These are phyloP conservation scores for Oscheius sp. DNA, from an alignment of 2,888 invertebrate species.

Conservation along the genomic window DNA sequence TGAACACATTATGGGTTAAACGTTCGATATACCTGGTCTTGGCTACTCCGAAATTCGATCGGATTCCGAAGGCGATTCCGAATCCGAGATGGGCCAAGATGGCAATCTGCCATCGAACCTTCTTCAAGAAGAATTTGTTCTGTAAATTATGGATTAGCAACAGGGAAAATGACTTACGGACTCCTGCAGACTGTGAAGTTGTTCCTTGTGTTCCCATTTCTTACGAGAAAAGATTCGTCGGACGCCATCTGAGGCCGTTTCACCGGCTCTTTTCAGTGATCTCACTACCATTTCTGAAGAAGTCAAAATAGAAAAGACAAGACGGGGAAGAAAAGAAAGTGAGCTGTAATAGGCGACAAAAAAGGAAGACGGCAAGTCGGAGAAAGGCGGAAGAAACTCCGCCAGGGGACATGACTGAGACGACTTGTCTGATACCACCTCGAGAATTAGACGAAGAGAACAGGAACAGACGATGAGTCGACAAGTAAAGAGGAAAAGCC, in stretches of 20 bases:
- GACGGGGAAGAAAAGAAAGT: neutral
- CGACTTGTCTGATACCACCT: too few relatives aligned
- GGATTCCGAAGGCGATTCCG: slow-evolving; percentile 71
- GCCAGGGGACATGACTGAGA: too few relatives aligned
- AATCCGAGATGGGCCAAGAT: slow-evolving; percentile 74
- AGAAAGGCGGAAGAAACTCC: neutral
- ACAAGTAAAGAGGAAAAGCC: neutral
- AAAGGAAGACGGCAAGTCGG: neutral
- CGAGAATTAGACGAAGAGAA: too few relatives aligned
- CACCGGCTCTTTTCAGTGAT: slow-evolving; percentile 15
- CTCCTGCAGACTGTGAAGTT: slow-evolving; percentile 51
- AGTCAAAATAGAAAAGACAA: neutral
- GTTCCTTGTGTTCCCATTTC: slow-evolving; percentile 57
- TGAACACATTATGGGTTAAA: too few relatives aligned
- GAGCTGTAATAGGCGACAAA: neutral
- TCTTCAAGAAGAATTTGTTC: slow-evolving; percentile 74
- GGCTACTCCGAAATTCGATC: slow-evolving; percentile 88
- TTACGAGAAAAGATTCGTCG: slow-evolving; percentile 51
- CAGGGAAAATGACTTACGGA: slow-evolving; percentile 33
- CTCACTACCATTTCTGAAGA: slow-evolving; percentile 23
- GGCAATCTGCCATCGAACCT: slow-evolving; percentile 74
- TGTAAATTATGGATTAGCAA: slow-evolving; percentile 34
- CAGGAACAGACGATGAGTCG: too few relatives aligned
- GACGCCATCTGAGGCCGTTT: slow-evolving; percentile 44
- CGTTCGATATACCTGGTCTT: slow-evolving; percentile 85